These are phyloP conservation scores for Ammospiza nelsoni DNA, from an alignment of 2,113 vertebrate genomes.

Conservation along the genomic window DNA sequence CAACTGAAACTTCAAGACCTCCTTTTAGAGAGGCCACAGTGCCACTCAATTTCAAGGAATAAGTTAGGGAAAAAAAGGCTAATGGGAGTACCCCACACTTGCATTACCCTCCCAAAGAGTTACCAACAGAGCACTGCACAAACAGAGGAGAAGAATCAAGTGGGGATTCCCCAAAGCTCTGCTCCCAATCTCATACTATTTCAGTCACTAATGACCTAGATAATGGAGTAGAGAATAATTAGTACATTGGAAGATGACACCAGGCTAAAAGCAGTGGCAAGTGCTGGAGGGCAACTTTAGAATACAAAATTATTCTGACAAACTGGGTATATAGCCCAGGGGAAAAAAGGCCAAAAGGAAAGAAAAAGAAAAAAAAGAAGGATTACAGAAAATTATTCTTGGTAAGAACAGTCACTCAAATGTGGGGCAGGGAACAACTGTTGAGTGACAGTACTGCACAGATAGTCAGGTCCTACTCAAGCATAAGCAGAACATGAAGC, in stretches of 20 bases:
- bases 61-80: background rate
- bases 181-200: background rate
- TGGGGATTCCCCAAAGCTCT: background rate
- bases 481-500: background rate
- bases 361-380: background rate
- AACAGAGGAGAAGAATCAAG: background rate
- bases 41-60: background rate
- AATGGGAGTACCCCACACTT: background rate
- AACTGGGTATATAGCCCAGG: background rate
- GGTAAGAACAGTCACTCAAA: background rate
- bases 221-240: conserved; percentile 4
- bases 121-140: background rate
- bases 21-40: background rate
- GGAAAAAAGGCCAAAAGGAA: rapidly evolving
- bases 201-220: conserved; percentile 4
- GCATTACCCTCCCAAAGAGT: rapidly evolving
- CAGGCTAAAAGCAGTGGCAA: background rate
- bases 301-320: background rate
- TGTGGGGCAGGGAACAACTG: background rate
- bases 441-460: background rate
- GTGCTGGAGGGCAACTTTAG: background rate
- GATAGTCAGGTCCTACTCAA: background rate
- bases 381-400: background rate
- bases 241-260: background rate
- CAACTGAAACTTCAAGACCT: background rate